A percentile compares a stretch with the other conserved stretches of the same genome.
Evolutionary conservation across 2,888 invertebrate genomes (phyloP).

Genomic region (Platynereis dumerilii): DNA sequence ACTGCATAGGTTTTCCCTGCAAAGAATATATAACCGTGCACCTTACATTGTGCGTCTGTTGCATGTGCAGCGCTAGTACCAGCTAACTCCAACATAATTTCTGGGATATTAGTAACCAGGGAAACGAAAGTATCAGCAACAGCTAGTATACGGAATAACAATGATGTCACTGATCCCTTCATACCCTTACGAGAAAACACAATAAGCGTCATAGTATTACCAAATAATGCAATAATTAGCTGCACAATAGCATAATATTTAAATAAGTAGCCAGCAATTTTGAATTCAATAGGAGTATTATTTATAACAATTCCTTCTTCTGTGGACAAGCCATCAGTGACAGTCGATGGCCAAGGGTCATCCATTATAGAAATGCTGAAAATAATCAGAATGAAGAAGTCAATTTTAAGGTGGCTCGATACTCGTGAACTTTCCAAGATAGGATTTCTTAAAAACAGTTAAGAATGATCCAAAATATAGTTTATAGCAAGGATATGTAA

Average conservation of each 20-base stretch:
- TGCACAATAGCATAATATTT: neutral
- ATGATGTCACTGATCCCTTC: neutral
- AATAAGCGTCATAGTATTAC: neutral
- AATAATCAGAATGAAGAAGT: no score
- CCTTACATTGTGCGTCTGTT: neutral
- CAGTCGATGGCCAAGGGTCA: no score
- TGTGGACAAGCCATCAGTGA: no score
- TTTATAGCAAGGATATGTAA: no score
- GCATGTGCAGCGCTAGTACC: neutral
- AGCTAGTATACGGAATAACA: neutral
- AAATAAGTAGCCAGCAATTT: neutral
- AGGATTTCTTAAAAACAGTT: no score
- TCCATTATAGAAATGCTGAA: no score
- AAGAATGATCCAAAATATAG: no score
- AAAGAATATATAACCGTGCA: neutral
- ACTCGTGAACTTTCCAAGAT: no score
- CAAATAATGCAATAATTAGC: neutral
- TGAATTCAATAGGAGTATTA: neutral
- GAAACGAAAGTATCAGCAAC: neutral
- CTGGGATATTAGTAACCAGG: neutral
- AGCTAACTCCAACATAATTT: neutral
- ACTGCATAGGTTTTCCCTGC: neutral
- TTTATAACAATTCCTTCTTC: no score
- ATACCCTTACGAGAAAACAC: neutral
- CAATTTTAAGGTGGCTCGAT: no score